Evolutionary conservation across 2,888 invertebrate species (phyloP).

Genomic region (Drosophila longiperda): DNA sequence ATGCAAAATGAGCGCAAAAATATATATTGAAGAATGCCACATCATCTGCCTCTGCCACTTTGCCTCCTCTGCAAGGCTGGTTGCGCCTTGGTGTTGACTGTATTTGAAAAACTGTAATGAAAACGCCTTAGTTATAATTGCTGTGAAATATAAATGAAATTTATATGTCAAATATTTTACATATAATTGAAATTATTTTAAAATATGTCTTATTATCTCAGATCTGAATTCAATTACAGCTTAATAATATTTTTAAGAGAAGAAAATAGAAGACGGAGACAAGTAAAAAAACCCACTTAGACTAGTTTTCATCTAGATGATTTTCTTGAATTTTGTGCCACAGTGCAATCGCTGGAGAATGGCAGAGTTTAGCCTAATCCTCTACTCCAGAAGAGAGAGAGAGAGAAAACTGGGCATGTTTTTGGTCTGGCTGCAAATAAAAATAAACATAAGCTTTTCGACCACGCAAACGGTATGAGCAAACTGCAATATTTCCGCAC

Average conservation of each 20-base stretch:
- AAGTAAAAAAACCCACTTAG: neutral
- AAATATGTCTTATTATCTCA: neutral
- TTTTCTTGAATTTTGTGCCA: neutral
- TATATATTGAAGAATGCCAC: constrained; percentile 49
- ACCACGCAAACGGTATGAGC: constrained; percentile 57
- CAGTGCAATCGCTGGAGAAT: neutral
- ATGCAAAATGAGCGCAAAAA: constrained; percentile 70
- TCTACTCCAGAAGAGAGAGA: constrained; percentile 33
- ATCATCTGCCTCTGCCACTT: neutral
- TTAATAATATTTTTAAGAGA: neutral
- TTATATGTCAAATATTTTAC: neutral
- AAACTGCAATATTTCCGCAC: constrained; percentile 75
- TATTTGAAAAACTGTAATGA: neutral
- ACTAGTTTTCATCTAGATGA: neutral
- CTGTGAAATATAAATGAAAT: neutral
- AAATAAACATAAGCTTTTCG: constrained; percentile 71
- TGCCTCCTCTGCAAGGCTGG: neutral
- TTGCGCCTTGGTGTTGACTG: neutral
- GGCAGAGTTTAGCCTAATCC: constrained; percentile 40
- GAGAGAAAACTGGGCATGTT: constrained; percentile 48
- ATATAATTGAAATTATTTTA: neutral
- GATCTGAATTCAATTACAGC: neutral
- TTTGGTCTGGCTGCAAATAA: constrained; percentile 44
- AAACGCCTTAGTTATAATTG: neutral
- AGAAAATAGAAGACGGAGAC: neutral